Evolutionary conservation across 2,888 invertebrate genomes (phyloP), one percentile per base, ranked within the genome.

Genomic region (Scaptodrosophila latifasciaeformis): DNA sequence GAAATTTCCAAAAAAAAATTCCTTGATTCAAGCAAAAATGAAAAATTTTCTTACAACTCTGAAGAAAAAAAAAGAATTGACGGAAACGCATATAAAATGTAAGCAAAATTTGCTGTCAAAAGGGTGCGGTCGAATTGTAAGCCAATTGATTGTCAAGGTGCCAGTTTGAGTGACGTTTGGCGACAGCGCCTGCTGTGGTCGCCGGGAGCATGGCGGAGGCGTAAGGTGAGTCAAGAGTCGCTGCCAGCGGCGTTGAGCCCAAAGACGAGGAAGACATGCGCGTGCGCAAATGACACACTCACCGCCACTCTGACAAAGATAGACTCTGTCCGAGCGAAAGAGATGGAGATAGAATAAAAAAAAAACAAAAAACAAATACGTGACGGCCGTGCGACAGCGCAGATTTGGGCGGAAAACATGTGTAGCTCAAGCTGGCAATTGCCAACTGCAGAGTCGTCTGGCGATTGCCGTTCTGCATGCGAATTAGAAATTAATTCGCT

Each of bases 391-490:
- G 60, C 56, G 68, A 68, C 74, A 67, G 65, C 67, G 70, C 75
- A 72, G 82, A 82, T 84, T 83, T 82, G 74, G 70, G 71, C 69
- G 67, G 65, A 82, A 82, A 82, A 82, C 82, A 82, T 67, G 81
- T 82, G 82, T 84, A 82, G 70, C 75, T 75, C n/a, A 68, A 80
- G 80, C 77, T 82, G 80, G 70, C 82, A 79, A 83, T n/a, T 82
- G 67, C 70, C 54, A 49, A 42, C 62, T 66, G 67, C 62, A 61
- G 58, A 65, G 59, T 48, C 67, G 60, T 30, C 43, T 44, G 49
- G 49, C n/a, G n/a, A n/a, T n/a, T n/a, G 80, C 69, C 79, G 81
- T 71, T 70, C 69, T 76, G 84, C 80, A 74, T 81, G 78, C 75
- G 83, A 81, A 82, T 82, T 83, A 72, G 83, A 82, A 79, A 82